Evolutionary conservation across 2,113 vertebrate species (phyloP).

Genomic region (Physeter macrocephalus): DNA sequence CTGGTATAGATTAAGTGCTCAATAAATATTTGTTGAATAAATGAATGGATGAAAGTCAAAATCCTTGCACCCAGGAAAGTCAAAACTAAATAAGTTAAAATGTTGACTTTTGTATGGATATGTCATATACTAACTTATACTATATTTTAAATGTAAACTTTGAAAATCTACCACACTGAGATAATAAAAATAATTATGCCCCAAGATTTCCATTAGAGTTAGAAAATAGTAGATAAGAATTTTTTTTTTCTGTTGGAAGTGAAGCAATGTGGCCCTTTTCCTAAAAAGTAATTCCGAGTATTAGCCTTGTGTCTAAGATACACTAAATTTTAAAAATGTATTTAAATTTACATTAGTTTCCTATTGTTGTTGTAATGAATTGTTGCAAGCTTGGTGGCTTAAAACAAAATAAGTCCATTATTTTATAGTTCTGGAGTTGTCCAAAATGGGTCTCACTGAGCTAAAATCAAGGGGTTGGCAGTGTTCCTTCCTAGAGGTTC

Average conservation of each 20-base stretch:
- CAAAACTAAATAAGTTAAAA: neutral
- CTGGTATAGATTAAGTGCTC: neutral
- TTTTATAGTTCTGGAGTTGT: neutral
- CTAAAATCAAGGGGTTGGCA: neutral
- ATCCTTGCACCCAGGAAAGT: neutral
- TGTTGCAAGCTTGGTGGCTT: neutral
- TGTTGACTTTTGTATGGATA: neutral
- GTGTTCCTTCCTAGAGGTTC: neutral
- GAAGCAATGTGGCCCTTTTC: neutral
- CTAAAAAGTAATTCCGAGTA: neutral
- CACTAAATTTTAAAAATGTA: neutral
- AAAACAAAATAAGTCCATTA: neutral
- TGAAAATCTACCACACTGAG: neutral
- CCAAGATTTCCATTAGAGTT: neutral
- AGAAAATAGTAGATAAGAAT: neutral
- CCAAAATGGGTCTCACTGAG: neutral
- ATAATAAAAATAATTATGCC: neutral
- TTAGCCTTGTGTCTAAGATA: neutral
- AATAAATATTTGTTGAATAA: neutral
- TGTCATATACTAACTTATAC: neutral
- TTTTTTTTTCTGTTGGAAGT: neutral
- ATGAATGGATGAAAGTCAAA: neutral
- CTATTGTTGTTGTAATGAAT: neutral
- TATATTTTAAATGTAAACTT: neutral
- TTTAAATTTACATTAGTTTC: neutral